Percentiles rank a stretch among this genome's conserved stretches.
These are phyloP conservation scores for Eublepharis macularius DNA, from an alignment of 2,113 vertebrate genomes.

Conservation along the genomic window DNA sequence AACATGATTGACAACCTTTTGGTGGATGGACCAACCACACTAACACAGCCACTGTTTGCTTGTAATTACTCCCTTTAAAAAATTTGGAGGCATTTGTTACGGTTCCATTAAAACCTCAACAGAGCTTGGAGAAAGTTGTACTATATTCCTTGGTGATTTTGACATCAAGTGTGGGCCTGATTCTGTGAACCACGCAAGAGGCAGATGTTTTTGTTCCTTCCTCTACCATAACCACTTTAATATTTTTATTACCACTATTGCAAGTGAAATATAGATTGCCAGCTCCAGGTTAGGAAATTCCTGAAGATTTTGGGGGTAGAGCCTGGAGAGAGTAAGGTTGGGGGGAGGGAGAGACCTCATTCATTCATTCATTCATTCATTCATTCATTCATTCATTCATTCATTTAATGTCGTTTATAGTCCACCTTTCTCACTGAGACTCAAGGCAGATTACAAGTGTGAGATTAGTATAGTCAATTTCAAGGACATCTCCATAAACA, in stretches of 20 bases:
- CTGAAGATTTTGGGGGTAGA: too few relatives aligned
- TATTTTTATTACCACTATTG: background rate
- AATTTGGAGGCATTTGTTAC: background rate
- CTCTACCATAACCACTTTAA: background rate
- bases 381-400: too few relatives aligned
- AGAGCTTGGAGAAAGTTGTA: background rate
- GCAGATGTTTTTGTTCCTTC: fast-evolving
- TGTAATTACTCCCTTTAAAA: constrained; percentile 37
- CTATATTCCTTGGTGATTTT: background rate
- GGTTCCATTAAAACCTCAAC: constrained; percentile 14
- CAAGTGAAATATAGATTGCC: too few relatives aligned
- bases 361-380: too few relatives aligned
- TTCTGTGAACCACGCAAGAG: background rate
- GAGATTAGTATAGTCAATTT: too few relatives aligned
- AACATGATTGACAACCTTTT: constrained; percentile 37
- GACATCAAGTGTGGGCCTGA: fast-evolving
- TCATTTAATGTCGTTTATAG: too few relatives aligned
- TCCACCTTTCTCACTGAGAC: too few relatives aligned
- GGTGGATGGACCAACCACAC: constrained; percentile 47
- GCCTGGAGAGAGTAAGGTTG: too few relatives aligned
- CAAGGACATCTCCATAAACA: too few relatives aligned
- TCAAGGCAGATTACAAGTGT: too few relatives aligned
- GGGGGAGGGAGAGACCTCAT: too few relatives aligned
- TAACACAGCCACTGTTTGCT: constrained; percentile 50
- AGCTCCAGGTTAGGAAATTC: too few relatives aligned